phyloP scores from a whole-genome alignment of 2,113 vertebrate genomes.

The Toxotes jaculatrix region DNA sequence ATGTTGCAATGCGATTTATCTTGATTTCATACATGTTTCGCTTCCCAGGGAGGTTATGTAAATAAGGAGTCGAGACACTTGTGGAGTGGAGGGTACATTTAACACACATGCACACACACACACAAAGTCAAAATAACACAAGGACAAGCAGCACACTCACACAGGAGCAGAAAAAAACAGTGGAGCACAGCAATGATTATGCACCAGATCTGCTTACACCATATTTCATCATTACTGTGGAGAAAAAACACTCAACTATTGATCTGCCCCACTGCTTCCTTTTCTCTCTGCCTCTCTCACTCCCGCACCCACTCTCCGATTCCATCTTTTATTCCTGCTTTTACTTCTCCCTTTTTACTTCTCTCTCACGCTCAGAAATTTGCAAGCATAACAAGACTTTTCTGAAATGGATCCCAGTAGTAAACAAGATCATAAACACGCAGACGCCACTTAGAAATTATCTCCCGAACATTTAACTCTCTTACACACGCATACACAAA shows the following conservation, averaged over 20 bases:
- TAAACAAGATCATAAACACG: slow-evolving; percentile 68
- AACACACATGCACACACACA: slow-evolving; percentile 27
- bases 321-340: slow-evolving; percentile 56
- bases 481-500: slow-evolving; percentile 19
- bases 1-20: slow-evolving; percentile 34
- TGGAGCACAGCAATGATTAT: slow-evolving; percentile 77
- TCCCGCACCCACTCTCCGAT: slow-evolving; percentile 36
- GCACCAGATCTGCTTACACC: slow-evolving; percentile 84
- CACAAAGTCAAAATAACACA: slow-evolving; percentile 48
- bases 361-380: slow-evolving; percentile 59
- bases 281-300: slow-evolving; percentile 56
- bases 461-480: slow-evolving; percentile 33
- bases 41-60: slow-evolving; percentile 56
- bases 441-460: slow-evolving; percentile 43
- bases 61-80: slow-evolving; percentile 60
- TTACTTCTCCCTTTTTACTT: slow-evolving; percentile 64
- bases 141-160: slow-evolving; percentile 47
- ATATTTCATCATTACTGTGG: slow-evolving; percentile 86
- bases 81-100: slow-evolving; percentile 29
- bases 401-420: slow-evolving; percentile 62
- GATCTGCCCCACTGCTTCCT: slow-evolving; percentile 78
- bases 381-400: slow-evolving; percentile 71
- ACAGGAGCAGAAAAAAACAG: slow-evolving; percentile 51
- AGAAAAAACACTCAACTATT: slow-evolving; percentile 83
- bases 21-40: slow-evolving; percentile 44